phyloP scores from a whole-genome alignment of 2,888 invertebrate genomes.

The Axea sp. region DNA sequence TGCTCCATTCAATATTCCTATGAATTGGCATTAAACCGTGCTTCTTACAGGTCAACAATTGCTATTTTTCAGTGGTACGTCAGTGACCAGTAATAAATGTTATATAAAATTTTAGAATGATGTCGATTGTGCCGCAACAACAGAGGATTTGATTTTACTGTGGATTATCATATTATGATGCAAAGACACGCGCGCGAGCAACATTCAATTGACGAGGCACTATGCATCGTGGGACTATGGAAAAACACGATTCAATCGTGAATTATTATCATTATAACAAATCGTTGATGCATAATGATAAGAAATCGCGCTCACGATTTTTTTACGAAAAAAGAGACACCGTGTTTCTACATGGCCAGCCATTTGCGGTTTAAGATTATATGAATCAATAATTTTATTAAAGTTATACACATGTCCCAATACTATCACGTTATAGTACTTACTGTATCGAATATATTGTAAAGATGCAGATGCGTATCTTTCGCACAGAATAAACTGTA shows the following conservation, averaged over 20 bases:
- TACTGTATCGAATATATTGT: constrained; percentile 53
- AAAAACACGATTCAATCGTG: constrained; percentile 13
- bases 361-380: constrained; percentile 28
- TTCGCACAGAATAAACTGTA: constrained; percentile 54
- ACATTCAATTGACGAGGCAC: constrained; percentile 23
- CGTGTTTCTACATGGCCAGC: constrained; percentile 9
- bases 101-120: constrained; percentile 52
- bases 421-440: constrained; percentile 55
- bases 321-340: constrained; percentile 7
- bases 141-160: constrained; percentile 40
- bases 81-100: constrained; percentile 46
- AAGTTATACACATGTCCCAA: constrained; percentile 28
- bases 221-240: constrained; percentile 52
- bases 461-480: constrained; percentile 53
- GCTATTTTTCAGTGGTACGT: constrained; percentile 47
- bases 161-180: constrained; percentile 34
- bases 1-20: constrained; percentile 40
- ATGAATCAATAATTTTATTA: constrained; percentile 29
- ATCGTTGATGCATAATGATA: constrained; percentile 1
- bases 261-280: constrained; percentile 24
- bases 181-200: constrained; percentile 11
- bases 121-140: constrained; percentile 41
- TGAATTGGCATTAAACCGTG: constrained; percentile 74
- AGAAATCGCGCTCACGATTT: constrained; percentile 21
- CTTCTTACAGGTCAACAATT: constrained; percentile 77